These are phyloP conservation scores for Rissa tridactyla DNA, from an alignment of 2,113 vertebrate genomes.

Conservation along the genomic window DNA sequence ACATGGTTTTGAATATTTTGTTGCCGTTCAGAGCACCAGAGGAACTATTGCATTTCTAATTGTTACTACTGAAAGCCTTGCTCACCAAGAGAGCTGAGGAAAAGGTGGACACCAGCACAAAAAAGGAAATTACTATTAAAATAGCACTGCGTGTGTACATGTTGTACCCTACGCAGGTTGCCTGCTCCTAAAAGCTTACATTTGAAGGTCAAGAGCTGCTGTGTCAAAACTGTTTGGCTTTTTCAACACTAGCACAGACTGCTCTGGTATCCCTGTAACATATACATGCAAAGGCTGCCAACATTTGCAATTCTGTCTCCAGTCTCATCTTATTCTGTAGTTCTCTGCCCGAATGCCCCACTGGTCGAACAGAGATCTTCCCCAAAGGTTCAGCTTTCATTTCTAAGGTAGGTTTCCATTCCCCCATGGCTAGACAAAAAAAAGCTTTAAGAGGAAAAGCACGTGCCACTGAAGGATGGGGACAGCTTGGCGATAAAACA, in stretches of 20 bases:
- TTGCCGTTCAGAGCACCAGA: background rate
- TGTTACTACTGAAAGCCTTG: background rate
- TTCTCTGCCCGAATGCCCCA: background rate
- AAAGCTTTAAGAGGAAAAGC: background rate
- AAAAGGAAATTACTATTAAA: constrained; percentile 1
- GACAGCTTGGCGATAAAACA: background rate
- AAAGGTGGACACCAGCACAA: background rate
- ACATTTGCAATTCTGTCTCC: background rate
- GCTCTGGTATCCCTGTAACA: background rate
- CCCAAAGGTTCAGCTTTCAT: background rate
- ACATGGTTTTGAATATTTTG: background rate
- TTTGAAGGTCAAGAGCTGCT: constrained; percentile 33
- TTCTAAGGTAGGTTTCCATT: background rate
- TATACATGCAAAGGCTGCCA: constrained; percentile 3
- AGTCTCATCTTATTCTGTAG: background rate
- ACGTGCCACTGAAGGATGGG: background rate
- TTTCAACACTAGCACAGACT: background rate
- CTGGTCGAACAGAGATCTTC: background rate
- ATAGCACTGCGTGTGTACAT: background rate
- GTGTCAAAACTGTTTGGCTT: constrained; percentile 17
- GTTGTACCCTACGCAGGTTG: background rate
- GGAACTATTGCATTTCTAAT: background rate
- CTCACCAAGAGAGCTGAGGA: background rate
- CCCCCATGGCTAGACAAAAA: background rate
- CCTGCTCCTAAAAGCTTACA: background rate